A percentile compares a stretch with the other conserved stretches of the same genome.
Conservation (phyloP, 2,113 vertebrate genomes). For the Gila orcuttii region DNA sequence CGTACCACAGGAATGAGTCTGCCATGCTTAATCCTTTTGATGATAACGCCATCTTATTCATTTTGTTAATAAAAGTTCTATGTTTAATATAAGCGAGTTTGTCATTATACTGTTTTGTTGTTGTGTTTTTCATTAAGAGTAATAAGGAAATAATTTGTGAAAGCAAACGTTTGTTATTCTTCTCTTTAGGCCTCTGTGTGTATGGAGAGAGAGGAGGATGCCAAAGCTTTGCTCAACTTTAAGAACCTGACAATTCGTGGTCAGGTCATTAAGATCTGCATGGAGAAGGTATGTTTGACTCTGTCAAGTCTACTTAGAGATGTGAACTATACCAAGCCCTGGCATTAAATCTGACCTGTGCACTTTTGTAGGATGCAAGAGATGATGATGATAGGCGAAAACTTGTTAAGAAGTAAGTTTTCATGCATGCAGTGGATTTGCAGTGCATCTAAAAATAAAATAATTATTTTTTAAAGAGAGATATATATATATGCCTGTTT, state of each 20-base stretch:
- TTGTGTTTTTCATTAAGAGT: no score
- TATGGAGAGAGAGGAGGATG: slow-evolving; percentile 70
- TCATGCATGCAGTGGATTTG: not conserved
- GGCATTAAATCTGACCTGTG: not conserved
- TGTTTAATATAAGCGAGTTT: no score
- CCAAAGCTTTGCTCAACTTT: slow-evolving; percentile 62
- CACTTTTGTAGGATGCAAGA: slow-evolving; percentile 34
- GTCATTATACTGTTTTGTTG: no score
- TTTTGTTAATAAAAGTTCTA: no score
- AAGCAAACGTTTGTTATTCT: not conserved
- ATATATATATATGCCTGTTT: not conserved
- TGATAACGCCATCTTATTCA: no score
- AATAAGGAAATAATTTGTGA: no score
- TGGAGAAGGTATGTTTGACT: slow-evolving; percentile 61
- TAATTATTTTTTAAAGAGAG: no score
- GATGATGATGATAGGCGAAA: slow-evolving; percentile 8
- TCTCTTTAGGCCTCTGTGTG: slow-evolving; percentile 63
- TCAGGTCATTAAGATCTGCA: slow-evolving; percentile 47
- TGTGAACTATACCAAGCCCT: not conserved
- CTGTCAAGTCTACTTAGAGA: not conserved
- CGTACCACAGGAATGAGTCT: no score
- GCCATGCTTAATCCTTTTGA: no score
- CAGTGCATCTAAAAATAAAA: not conserved
- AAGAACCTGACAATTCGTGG: slow-evolving; percentile 60
- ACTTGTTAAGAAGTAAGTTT: slow-evolving; percentile 51